These are phyloP conservation scores for Papilio xuthus DNA, from an alignment of 1,140 invertebrate species.

Conservation along the genomic window DNA sequence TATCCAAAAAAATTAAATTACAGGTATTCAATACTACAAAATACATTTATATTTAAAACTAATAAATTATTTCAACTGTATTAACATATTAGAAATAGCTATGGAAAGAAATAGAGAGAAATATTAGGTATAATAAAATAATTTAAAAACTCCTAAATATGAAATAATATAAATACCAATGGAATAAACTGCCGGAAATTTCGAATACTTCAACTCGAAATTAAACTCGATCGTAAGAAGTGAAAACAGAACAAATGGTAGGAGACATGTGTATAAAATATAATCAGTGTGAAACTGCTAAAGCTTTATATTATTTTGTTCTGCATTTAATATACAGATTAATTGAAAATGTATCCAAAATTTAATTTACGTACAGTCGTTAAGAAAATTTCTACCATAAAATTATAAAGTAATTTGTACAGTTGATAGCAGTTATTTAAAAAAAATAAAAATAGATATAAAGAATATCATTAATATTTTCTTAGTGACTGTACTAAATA, in stretches of 20 bases:
- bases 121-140: too few species aligned
- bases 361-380: not conserved
- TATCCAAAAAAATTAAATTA: slow-evolving; percentile 26
- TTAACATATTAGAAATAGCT: not conserved
- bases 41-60: not conserved
- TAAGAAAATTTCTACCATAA: not conserved
- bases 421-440: not conserved
- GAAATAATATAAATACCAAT: not conserved
- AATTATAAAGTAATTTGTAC: not conserved
- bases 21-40: not conserved
- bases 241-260: not conserved
- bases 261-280: not conserved
- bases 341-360: not conserved
- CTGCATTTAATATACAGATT: not conserved
- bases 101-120: not conserved
- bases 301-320: not conserved
- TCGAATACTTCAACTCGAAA: not conserved
- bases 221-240: not conserved
- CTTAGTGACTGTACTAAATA: not conserved
- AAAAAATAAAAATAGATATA: not conserved
- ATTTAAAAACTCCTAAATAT: not conserved
- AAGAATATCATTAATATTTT: not conserved
- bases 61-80: not conserved
- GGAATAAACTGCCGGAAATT: not conserved
- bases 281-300: not conserved